phyloP scores from a whole-genome alignment of 2,113 vertebrate species.

The Otolemur garnettii region DNA sequence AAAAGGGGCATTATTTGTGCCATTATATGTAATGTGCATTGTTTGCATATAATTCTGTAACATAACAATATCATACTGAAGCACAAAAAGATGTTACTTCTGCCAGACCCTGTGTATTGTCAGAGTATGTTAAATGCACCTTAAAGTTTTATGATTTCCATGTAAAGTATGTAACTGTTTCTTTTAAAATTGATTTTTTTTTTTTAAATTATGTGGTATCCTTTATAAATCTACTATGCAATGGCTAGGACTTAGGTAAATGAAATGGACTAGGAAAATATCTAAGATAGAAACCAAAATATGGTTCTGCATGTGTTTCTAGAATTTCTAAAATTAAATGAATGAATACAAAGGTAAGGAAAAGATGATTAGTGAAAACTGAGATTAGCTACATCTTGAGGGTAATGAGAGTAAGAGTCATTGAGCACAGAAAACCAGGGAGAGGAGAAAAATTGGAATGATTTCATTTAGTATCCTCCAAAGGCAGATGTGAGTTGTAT shows the following conservation, averaged over 20 bases:
- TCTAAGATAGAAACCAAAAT: neutral
- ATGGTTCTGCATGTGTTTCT: neutral
- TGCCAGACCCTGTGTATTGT: neutral
- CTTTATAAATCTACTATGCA: neutral
- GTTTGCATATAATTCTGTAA: no score
- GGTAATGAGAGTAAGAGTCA: neutral
- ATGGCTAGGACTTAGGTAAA: neutral
- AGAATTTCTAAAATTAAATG: neutral
- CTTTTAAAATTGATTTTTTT: neutral
- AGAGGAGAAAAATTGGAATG: neutral
- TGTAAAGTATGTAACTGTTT: neutral
- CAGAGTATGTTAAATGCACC: neutral
- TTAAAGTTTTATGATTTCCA: neutral
- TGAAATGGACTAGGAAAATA: neutral
- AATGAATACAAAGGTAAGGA: neutral
- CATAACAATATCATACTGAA: no score
- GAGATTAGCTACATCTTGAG: neutral
- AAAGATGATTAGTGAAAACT: conserved; percentile 27
- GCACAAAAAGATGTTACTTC: no score
- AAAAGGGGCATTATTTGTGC: no score
- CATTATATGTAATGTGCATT: no score
- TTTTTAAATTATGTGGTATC: neutral
- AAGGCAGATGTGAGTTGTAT: neutral
- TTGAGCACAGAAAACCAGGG: neutral
- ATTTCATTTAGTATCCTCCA: neutral